phyloP scores from a whole-genome alignment of 2,888 invertebrate species.

The Eupithecia subumbrata region DNA sequence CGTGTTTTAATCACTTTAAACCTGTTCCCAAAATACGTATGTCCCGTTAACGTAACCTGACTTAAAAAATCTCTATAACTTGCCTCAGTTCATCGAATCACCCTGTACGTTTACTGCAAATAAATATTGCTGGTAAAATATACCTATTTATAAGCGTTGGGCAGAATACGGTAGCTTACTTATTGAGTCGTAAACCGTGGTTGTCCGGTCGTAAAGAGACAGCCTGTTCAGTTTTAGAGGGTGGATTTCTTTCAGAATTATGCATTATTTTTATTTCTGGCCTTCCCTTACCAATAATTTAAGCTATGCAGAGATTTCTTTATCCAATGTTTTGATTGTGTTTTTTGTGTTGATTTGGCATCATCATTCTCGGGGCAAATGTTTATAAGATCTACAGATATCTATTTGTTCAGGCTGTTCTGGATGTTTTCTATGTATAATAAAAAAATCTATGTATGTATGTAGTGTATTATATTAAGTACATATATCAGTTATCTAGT shows the following conservation, averaged over 20 bases:
- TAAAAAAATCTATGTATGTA: no score
- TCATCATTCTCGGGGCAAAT: no score
- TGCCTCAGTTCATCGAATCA: background rate
- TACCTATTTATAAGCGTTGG: constrained; percentile 37
- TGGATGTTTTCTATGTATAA: no score
- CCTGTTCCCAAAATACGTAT: no score
- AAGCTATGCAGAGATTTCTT: background rate
- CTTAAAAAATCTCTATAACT: background rate
- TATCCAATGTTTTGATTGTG: background rate
- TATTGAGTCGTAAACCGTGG: constrained; percentile 43
- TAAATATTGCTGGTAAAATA: constrained; percentile 30
- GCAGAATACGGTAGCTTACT: constrained; percentile 36
- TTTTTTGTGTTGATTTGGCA: background rate
- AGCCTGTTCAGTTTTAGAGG: constrained; percentile 33
- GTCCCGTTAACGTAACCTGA: no score
- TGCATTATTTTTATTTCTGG: constrained; percentile 5
- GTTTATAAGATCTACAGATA: no score
- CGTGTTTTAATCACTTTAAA: no score
- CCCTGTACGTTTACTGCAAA: constrained; percentile 14
- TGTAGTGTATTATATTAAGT: no score
- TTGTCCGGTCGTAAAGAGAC: constrained; percentile 40
- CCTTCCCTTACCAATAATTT: background rate
- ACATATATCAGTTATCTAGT: no score
- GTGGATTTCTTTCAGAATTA: constrained; percentile 21
- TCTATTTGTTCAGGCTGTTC: no score